These are phyloP conservation scores for Crocidura indochinensis DNA, from an alignment of 2,797 vertebrate species.

Conservation along the genomic window DNA sequence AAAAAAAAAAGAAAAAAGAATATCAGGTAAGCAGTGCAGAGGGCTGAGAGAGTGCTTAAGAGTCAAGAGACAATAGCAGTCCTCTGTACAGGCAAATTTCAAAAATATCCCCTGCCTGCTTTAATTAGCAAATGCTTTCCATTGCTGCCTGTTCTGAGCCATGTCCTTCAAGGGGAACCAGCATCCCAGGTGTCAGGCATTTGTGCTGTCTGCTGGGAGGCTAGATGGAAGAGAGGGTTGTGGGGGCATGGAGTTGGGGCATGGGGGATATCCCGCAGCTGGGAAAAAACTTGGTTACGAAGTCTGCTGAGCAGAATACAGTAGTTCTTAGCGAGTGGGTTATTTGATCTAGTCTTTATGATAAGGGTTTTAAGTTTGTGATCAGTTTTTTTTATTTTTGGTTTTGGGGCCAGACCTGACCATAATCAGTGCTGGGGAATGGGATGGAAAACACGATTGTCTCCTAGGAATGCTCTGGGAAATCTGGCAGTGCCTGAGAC, in stretches of 20 bases:
- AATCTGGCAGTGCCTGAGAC: background rate
- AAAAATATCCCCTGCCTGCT: conserved; percentile 31
- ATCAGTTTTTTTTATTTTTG: background rate
- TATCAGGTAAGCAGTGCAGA: conserved; percentile 49
- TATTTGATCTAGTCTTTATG: background rate
- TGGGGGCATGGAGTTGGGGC: background rate
- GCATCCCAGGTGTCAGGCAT: background rate
- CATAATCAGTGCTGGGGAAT: too few relatives aligned
- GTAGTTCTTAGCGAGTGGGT: background rate
- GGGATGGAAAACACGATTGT: background rate
- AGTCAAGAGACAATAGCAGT: conserved; percentile 45
- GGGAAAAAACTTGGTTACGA: too few relatives aligned
- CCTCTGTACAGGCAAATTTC: background rate
- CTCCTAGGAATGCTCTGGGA: too few relatives aligned
- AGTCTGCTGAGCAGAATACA: background rate
- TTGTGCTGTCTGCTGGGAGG: background rate
- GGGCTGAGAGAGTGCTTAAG: background rate
- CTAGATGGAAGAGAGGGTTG: background rate
- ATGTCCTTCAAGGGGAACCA: background rate
- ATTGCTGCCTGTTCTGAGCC: background rate
- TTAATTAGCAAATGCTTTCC: conserved; percentile 27
- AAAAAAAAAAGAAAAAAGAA: too few relatives aligned
- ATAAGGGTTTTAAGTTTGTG: background rate
- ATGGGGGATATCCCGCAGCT: too few relatives aligned
- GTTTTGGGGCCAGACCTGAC: too few relatives aligned